Evolutionary conservation across 2,797 vertebrate genomes (phyloP).

Genomic region (Danio kyathit): DNA sequence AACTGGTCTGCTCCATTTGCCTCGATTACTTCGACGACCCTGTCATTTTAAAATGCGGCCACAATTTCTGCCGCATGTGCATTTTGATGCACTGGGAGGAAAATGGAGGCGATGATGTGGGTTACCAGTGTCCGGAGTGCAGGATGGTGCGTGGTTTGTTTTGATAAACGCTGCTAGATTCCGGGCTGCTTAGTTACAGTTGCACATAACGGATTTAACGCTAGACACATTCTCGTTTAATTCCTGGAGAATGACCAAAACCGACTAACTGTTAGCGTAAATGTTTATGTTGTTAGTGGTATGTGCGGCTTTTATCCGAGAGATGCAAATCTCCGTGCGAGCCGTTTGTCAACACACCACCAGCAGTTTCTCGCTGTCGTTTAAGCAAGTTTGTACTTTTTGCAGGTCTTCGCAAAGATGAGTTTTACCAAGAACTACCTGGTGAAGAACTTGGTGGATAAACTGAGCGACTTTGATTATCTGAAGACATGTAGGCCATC

Average conservation of each 20-base stretch:
- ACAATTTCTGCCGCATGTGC: constrained; percentile 83
- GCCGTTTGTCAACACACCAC: neutral
- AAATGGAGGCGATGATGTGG: constrained; percentile 80
- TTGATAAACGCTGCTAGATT: constrained; percentile 32
- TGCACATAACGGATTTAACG: neutral
- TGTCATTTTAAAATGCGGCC: constrained; percentile 83
- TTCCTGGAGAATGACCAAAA: neutral
- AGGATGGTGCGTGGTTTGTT: constrained; percentile 60
- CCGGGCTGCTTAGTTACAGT: neutral
- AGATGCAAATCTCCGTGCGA: neutral
- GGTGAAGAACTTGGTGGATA: constrained; percentile 84
- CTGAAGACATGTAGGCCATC: constrained; percentile 69
- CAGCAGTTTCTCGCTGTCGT: neutral
- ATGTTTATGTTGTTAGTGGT: neutral
- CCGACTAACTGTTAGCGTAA: neutral
- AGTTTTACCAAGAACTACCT: constrained; percentile 84
- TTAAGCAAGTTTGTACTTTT: neutral
- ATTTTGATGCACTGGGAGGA: constrained; percentile 86
- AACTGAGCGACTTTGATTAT: constrained; percentile 78
- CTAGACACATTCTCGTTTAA: neutral
- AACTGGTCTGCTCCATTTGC: constrained; percentile 83
- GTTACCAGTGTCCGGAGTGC: constrained; percentile 77
- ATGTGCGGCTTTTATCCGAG: too few species aligned
- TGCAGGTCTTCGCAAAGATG: constrained; percentile 81
- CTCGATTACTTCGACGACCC: constrained; percentile 82